phyloP scores from a whole-genome alignment of 2,888 invertebrate genomes.

The Nomada ferruginata region DNA sequence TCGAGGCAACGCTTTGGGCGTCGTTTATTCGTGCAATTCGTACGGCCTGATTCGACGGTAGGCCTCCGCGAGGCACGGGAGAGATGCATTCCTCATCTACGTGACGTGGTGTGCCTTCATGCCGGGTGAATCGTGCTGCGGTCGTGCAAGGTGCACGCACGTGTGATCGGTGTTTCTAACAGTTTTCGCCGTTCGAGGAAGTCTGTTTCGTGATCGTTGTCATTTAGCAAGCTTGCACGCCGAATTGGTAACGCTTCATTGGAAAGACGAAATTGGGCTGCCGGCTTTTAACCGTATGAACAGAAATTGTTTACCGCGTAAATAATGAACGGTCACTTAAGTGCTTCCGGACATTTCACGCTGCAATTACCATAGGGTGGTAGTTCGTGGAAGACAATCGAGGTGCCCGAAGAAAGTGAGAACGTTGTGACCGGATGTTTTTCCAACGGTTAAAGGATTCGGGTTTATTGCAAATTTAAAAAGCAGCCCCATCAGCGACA shows the following conservation, averaged over 20 bases:
- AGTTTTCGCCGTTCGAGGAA: constrained; percentile 35
- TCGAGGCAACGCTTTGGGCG: constrained; percentile 36
- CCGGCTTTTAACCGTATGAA: neutral
- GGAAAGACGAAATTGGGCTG: neutral
- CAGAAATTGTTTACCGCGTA: neutral
- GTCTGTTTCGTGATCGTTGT: constrained; percentile 40
- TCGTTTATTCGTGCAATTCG: constrained; percentile 56
- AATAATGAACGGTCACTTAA: neutral
- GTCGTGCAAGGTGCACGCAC: constrained; percentile 42
- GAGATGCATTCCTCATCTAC: constrained; percentile 38
- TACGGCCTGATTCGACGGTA: constrained; percentile 28
- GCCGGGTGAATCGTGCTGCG: constrained; percentile 34
- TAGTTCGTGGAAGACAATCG: neutral
- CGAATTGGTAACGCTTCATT: neutral
- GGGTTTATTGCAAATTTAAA: neutral
- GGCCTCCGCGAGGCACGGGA: constrained; percentile 27
- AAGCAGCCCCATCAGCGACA: neutral
- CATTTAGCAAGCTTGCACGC: constrained; percentile 7
- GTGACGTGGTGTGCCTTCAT: constrained; percentile 32
- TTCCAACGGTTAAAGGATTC: neutral
- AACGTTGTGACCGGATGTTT: constrained; percentile 5
- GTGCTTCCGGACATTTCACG: constrained; percentile 1
- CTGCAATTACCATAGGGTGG: neutral
- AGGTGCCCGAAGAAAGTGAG: constrained; percentile 21
- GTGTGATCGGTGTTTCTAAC: constrained; percentile 24